phyloP scores from a whole-genome alignment of 2,888 invertebrate genomes.

The Drosophila suboccidentalis region DNA sequence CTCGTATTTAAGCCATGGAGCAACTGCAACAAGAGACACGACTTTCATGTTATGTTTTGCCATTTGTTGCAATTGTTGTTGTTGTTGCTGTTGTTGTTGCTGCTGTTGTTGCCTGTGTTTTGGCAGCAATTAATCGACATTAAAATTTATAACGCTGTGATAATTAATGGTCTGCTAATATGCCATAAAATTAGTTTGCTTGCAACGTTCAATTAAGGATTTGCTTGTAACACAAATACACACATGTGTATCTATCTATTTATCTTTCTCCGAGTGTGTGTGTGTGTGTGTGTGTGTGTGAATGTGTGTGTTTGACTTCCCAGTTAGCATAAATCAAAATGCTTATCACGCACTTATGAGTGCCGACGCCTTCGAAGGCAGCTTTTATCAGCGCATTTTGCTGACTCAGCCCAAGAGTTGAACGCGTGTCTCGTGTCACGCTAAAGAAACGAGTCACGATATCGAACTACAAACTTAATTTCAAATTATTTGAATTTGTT shows the following conservation, averaged over 20 bases:
- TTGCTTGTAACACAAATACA: slow-evolving; percentile 56
- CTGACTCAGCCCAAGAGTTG: slow-evolving; percentile 35
- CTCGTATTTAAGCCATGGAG: slow-evolving; percentile 14
- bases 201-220: slow-evolving; percentile 79
- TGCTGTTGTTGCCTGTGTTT: slow-evolving; percentile 62
- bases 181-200: slow-evolving; percentile 77
- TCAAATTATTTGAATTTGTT: background rate
- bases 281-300: slow-evolving; percentile 10
- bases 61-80: slow-evolving; percentile 21
- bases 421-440: slow-evolving; percentile 13
- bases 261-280: slow-evolving; percentile 34
- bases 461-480: too few species aligned
- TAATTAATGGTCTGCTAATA: slow-evolving; percentile 79
- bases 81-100: slow-evolving; percentile 22
- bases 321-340: slow-evolving; percentile 76
- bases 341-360: slow-evolving; percentile 76
- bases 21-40: slow-evolving; percentile 40
- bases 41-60: slow-evolving; percentile 61
- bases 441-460: background rate
- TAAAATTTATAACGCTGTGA: slow-evolving; percentile 76
- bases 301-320: slow-evolving; percentile 53
- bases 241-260: slow-evolving; percentile 40
- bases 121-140: slow-evolving; percentile 80
- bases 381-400: slow-evolving; percentile 18
- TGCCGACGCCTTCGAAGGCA: slow-evolving; percentile 47